Conservation (phyloP, 53 echinoderm and acorn worm genomes). For the Holothuria leucospilota region DNA sequence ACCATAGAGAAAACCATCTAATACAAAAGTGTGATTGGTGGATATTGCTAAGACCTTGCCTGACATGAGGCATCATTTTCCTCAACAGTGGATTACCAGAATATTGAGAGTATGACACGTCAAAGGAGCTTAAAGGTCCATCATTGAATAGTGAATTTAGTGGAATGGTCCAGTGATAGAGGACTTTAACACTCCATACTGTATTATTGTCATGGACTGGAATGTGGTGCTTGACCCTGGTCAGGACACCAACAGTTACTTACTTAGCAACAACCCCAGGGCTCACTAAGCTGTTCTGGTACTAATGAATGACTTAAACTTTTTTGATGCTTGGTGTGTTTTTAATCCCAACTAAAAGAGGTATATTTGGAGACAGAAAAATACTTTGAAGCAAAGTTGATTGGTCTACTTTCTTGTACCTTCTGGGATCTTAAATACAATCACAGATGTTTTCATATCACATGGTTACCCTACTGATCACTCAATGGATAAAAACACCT, state of each 20-base stretch:
- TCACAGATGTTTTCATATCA: not conserved
- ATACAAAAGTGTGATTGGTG: too few relatives aligned
- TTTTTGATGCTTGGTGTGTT: conserved; percentile 12
- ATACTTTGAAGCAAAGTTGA: conserved; percentile 22
- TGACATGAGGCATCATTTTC: too few relatives aligned
- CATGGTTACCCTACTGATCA: conserved; percentile 18
- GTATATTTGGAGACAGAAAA: conserved; percentile 36
- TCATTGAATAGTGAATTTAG: too few relatives aligned
- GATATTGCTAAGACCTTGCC: too few relatives aligned
- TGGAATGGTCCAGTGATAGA: not conserved
- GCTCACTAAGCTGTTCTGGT: not conserved
- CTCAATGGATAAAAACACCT: not conserved
- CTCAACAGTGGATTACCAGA: too few relatives aligned
- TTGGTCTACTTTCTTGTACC: conserved; percentile 33
- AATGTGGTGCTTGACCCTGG: conserved; percentile 3
- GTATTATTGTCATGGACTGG: conserved; percentile 35
- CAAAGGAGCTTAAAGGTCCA: too few relatives aligned
- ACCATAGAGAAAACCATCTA: too few relatives aligned
- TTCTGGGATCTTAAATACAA: not conserved
- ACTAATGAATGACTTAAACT: conserved; percentile 12
- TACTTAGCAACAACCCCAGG: conserved; percentile 10
- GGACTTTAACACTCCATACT: conserved; percentile 20
- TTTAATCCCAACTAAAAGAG: not conserved
- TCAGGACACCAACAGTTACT: not conserved
- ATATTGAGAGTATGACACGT: too few relatives aligned